These are phyloP conservation scores for Gavialis gangeticus DNA, from an alignment of 2,113 vertebrate genomes.

Conservation along the genomic window DNA sequence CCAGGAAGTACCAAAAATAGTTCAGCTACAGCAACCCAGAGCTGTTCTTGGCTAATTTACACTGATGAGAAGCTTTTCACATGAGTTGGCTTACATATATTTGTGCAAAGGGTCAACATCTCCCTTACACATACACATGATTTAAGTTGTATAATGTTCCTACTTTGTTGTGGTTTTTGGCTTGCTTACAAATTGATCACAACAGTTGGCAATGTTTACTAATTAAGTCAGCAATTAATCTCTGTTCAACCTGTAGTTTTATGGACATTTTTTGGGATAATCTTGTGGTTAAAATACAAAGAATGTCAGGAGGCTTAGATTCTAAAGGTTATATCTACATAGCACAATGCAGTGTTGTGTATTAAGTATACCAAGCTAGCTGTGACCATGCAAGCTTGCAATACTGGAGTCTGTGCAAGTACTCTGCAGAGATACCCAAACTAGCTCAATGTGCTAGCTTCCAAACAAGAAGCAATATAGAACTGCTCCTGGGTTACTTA, in stretches of 20 bases:
- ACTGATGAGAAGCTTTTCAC: background rate
- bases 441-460: too few species aligned
- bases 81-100: background rate
- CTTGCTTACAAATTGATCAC: background rate
- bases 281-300: background rate
- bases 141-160: background rate
- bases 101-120: accelerated
- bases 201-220: background rate
- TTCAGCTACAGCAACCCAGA: background rate
- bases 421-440: too few species aligned
- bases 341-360: too few species aligned
- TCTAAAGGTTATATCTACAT: background rate
- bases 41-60: accelerated
- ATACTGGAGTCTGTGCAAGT: too few species aligned
- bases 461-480: too few species aligned
- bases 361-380: too few species aligned
- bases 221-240: background rate
- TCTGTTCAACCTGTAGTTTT: background rate
- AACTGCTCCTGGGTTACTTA: too few species aligned
- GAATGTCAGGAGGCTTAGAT: background rate
- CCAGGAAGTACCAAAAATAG: background rate
- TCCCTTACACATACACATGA: background rate
- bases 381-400: too few species aligned
- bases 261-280: background rate
- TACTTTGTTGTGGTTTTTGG: background rate